Evolutionary conservation across 2,113 vertebrate genomes (phyloP).

Genomic region (Sminthopsis crassicaudata): DNA sequence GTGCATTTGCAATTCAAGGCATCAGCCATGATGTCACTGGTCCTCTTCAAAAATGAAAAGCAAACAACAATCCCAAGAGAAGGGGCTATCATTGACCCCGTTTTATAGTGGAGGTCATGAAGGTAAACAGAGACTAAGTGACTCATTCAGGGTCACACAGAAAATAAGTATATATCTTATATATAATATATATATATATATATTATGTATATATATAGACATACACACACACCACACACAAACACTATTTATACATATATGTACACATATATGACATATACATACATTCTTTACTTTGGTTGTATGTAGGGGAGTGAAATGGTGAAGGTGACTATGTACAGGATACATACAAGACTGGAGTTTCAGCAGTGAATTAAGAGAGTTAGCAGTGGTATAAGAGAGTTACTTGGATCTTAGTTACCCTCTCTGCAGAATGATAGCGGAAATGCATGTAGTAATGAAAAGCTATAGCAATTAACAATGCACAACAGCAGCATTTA

Average conservation of each 20-base stretch:
- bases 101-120: not conserved
- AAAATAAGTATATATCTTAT: not conserved
- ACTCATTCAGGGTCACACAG: not conserved
- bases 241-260: no score
- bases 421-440: not conserved
- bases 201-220: no score
- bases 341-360: not conserved
- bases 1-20: not conserved
- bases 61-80: not conserved
- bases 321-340: not conserved
- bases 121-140: not conserved
- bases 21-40: not conserved
- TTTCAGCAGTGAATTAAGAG: not conserved
- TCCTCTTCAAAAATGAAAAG: not conserved
- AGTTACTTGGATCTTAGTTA: not conserved
- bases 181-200: not conserved
- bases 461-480: not conserved
- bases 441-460: not conserved
- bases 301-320: not conserved
- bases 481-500: not conserved
- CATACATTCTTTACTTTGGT: not conserved
- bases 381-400: not conserved
- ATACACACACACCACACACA: no score
- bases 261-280: no score
- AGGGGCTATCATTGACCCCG: not conserved